A percentile compares a stretch with the other conserved stretches of the same genome.
phyloP scores from a whole-genome alignment of 2,888 invertebrate genomes.

The Drosophila buzzatii region DNA sequence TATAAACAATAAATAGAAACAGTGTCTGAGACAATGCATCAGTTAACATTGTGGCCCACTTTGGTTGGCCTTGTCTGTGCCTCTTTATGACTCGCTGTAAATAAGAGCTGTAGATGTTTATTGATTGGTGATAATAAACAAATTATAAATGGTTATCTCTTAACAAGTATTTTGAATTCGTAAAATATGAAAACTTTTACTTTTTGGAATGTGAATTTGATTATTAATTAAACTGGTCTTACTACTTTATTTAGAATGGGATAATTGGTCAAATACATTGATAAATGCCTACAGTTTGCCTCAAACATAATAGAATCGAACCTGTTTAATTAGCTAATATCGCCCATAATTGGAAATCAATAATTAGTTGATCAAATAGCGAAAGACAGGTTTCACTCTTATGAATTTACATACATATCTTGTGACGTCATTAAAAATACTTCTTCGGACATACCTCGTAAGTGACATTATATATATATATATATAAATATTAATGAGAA shows the following conservation, averaged over 20 bases:
- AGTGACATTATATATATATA: neutral
- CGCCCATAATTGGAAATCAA: constrained; percentile 24
- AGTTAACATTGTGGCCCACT: constrained; percentile 47
- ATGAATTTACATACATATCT: neutral
- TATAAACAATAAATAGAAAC: constrained; percentile 45
- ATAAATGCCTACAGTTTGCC: neutral
- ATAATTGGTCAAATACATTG: neutral
- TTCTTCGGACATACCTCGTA: neutral
- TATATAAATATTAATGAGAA: neutral
- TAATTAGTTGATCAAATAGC: neutral
- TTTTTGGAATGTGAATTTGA: neutral
- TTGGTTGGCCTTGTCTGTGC: constrained; percentile 10
- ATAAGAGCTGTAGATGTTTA: neutral
- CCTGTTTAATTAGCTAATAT: constrained; percentile 20
- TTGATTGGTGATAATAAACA: neutral
- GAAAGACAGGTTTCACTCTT: constrained; percentile 26
- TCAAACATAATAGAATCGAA: neutral
- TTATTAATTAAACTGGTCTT: neutral
- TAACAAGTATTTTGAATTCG: neutral
- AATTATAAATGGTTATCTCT: neutral
- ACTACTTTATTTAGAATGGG: neutral
- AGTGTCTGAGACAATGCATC: constrained; percentile 3
- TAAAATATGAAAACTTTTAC: neutral
- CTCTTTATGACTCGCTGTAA: neutral
- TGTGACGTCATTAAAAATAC: neutral